These are phyloP conservation scores for Spodoptera frugiperda DNA, from an alignment of 1,140 invertebrate genomes.

Conservation along the genomic window DNA sequence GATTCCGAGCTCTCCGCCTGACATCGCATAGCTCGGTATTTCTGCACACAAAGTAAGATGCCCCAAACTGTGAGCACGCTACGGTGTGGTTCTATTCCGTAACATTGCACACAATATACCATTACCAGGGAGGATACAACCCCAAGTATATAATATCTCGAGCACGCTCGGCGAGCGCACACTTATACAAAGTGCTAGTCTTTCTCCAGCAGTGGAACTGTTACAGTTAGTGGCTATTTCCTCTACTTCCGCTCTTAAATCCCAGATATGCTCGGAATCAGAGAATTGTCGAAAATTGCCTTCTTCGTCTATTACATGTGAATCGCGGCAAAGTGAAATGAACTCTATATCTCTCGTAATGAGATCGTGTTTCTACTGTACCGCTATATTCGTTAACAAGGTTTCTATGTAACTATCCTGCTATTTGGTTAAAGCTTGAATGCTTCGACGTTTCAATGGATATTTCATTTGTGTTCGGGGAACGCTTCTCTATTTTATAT, in stretches of 20 bases:
- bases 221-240: conserved; percentile 36
- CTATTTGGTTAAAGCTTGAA: conserved; percentile 54
- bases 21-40: neutral
- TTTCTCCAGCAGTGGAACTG: conserved; percentile 17
- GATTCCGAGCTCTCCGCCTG: conserved; percentile 53
- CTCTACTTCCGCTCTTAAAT: conserved; percentile 31
- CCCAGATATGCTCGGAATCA: conserved; percentile 62
- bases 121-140: neutral
- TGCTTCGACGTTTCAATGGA: conserved; percentile 56
- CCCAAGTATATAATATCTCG: neutral
- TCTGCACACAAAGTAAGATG: neutral
- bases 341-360: conserved; percentile 54
- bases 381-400: conserved; percentile 49
- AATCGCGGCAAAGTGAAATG: conserved; percentile 50
- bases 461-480: conserved; percentile 50
- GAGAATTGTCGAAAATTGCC: conserved; percentile 64
- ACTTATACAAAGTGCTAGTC: neutral
- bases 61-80: conserved; percentile 19
- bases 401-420: conserved; percentile 38
- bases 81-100: neutral
- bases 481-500: conserved; percentile 65
- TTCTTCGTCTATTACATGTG: conserved; percentile 50
- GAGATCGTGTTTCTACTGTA: conserved; percentile 43
- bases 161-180: neutral
- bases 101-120: neutral